Evolutionary conservation across 2,113 vertebrate genomes (phyloP).

Genomic region (Xiphophorus maculatus): DNA sequence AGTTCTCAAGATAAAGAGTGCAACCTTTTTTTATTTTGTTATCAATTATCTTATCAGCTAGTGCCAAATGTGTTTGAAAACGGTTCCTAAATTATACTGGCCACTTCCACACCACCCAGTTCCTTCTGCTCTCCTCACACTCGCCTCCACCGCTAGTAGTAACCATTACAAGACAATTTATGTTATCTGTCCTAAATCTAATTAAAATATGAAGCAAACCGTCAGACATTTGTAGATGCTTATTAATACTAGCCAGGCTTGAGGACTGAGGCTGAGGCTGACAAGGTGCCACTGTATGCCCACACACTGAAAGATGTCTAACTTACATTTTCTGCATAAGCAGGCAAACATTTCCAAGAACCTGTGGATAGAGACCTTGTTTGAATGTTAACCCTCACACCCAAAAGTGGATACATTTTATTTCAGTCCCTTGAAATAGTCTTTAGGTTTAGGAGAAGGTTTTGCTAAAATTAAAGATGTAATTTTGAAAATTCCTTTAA

Average conservation of each 20-base stretch:
- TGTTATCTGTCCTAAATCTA: not conserved
- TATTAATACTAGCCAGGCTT: not conserved
- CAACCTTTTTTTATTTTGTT: not conserved
- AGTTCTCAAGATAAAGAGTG: not conserved
- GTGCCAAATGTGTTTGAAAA: not conserved
- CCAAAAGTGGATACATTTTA: constrained; percentile 21
- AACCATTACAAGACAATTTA: not conserved
- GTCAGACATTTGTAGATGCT: not conserved
- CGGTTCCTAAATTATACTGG: not conserved
- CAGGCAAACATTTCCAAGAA: constrained; percentile 34
- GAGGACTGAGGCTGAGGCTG: not conserved
- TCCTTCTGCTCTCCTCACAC: no score
- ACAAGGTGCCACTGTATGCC: constrained; percentile 8
- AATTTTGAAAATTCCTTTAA: not conserved
- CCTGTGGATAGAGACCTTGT: constrained; percentile 41
- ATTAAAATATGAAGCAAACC: constrained; percentile 2
- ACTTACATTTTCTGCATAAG: constrained; percentile 10
- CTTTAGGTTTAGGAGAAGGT: constrained; percentile 3
- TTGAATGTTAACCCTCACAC: constrained; percentile 10
- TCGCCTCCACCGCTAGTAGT: not conserved
- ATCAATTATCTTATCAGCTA: not conserved
- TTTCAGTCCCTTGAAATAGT: constrained; percentile 32
- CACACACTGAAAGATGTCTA: not conserved
- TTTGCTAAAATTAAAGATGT: constrained; percentile 2
- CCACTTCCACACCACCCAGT: no score